phyloP scores from a whole-genome alignment of 1,140 invertebrate genomes.

The Harpegnathos saltator region DNA sequence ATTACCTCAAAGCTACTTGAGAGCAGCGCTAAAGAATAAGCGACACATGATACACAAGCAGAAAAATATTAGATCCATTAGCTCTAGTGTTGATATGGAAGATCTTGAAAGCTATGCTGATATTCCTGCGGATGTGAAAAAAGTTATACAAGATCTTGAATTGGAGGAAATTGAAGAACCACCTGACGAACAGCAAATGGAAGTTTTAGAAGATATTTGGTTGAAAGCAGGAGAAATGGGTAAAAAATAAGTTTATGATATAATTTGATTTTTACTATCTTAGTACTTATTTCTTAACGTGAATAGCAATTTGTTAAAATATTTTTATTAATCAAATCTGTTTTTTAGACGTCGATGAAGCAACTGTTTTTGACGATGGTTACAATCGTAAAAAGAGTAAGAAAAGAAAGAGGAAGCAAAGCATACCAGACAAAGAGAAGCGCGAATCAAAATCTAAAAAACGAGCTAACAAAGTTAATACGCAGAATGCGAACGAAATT shows the following conservation, averaged over 20 bases:
- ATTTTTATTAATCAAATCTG: conserved; percentile 12
- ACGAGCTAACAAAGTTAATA: conserved; percentile 45
- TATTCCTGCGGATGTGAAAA: conserved; percentile 85
- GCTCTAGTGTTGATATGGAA: conserved; percentile 78
- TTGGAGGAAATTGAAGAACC: conserved; percentile 84
- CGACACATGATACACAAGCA: conserved; percentile 88
- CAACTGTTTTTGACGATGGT: conserved; percentile 86
- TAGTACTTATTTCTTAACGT: too few species aligned
- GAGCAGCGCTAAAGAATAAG: conserved; percentile 88
- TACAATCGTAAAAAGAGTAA: conserved; percentile 85
- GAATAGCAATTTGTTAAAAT: too few species aligned
- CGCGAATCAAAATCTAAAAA: conserved; percentile 59
- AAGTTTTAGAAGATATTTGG: conserved; percentile 93
- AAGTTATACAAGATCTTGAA: conserved; percentile 85
- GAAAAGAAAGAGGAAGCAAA: conserved; percentile 80
- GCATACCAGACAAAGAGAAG: conserved; percentile 70
- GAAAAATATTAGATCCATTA: conserved; percentile 85
- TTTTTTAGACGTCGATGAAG: conserved; percentile 85
- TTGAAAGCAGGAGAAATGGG: conserved; percentile 93
- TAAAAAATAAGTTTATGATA: conserved; percentile 81
- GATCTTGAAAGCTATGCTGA: conserved; percentile 85
- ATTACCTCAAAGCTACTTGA: conserved; percentile 88
- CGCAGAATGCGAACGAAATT: not conserved
- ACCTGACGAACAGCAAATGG: conserved; percentile 91
- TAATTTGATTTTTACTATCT: conserved; percentile 20